Evolutionary conservation across 2,888 invertebrate species (phyloP).

Genomic region (Sphaerophoria taeniata): DNA sequence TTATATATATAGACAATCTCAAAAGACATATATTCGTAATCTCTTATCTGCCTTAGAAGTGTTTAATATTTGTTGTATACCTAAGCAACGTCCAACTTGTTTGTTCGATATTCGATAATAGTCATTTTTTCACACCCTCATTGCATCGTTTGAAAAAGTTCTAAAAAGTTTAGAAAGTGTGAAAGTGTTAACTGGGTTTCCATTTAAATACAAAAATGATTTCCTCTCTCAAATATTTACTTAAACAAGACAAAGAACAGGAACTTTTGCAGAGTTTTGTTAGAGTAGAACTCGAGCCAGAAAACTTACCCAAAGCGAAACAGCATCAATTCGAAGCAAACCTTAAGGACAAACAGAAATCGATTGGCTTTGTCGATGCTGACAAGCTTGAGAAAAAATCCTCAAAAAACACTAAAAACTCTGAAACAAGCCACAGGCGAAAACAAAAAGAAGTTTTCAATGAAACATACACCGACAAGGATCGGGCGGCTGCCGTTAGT

Average conservation of each 20-base stretch:
- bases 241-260: constrained; percentile 88
- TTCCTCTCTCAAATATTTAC: constrained; percentile 85
- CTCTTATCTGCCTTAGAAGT: no score
- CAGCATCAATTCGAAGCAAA: constrained; percentile 57
- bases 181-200: not conserved
- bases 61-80: no score
- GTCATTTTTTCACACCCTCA: not conserved
- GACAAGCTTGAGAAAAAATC: constrained; percentile 74
- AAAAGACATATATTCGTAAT: no score
- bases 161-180: not conserved
- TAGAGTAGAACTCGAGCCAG: constrained; percentile 85
- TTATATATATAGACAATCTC: no score
- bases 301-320: constrained; percentile 76
- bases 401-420: constrained; percentile 78
- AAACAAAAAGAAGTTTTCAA: constrained; percentile 84
- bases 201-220: constrained; percentile 76
- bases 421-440: constrained; percentile 79
- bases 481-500: constrained; percentile 94
- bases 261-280: constrained; percentile 92
- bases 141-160: not conserved
- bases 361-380: constrained; percentile 74
- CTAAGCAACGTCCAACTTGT: no score
- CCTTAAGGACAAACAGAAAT: constrained; percentile 64
- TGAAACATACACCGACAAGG: constrained; percentile 95
- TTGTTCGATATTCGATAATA: no score